Percentiles rank a stretch among this genome's conserved stretches.
These are phyloP conservation scores for Henricia sp. DNA, from an alignment of 53 echinoderm and acorn worm species.

Conservation along the genomic window DNA sequence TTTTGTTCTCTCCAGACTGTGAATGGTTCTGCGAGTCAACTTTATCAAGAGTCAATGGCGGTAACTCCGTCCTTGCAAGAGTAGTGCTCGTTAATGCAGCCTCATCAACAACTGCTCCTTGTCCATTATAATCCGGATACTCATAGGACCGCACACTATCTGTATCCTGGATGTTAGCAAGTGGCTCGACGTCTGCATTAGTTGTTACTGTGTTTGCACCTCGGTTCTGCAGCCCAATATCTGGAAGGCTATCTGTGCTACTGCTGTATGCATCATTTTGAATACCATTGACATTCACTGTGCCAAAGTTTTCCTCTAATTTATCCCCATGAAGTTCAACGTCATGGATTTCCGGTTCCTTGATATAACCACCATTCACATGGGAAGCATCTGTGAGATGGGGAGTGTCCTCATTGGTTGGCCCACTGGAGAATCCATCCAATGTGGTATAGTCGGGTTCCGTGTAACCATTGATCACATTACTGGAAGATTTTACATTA, in stretches of 20 bases:
- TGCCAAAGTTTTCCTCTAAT: background rate
- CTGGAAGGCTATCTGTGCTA: constrained; percentile 49
- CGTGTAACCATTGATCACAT: constrained; percentile 65
- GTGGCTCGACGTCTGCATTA: constrained; percentile 36
- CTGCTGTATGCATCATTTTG: constrained; percentile 59
- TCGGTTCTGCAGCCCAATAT: constrained; percentile 36
- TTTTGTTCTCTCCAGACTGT: constrained; percentile 14
- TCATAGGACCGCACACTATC: constrained; percentile 37
- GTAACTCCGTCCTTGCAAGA: constrained; percentile 1
- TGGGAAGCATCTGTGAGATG: background rate
- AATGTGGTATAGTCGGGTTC: constrained; percentile 47
- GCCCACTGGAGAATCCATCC: constrained; percentile 26
- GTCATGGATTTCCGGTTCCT: constrained; percentile 44
- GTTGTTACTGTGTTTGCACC: constrained; percentile 41
- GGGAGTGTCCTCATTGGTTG: background rate
- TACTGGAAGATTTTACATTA: constrained; percentile 61
- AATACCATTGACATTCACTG: constrained; percentile 16
- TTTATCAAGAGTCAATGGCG: constrained; percentile 34
- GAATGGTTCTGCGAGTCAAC: constrained; percentile 37
- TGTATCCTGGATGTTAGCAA: background rate
- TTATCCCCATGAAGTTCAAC: constrained; percentile 21
- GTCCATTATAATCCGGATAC: constrained; percentile 33
- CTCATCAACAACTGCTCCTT: constrained; percentile 28
- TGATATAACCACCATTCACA: constrained; percentile 52
- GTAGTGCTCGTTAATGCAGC: constrained; percentile 19